A percentile compares a stretch with the other conserved stretches of the same genome.
Evolutionary conservation across 2,797 vertebrate genomes (phyloP).

Genomic region (Coracias cyanogaster): DNA sequence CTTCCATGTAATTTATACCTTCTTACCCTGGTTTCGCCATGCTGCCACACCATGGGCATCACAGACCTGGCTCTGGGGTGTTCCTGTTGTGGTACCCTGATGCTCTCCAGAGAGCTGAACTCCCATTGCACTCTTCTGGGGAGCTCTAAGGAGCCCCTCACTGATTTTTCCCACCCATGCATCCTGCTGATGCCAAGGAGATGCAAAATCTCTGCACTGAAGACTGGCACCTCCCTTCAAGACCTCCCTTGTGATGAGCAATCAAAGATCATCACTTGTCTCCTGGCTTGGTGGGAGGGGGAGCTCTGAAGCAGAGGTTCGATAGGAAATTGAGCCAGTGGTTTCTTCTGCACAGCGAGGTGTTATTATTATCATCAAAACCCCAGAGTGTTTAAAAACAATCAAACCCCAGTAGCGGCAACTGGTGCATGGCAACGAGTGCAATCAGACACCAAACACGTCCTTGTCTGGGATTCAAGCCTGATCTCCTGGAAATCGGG

Average conservation of each 20-base stretch:
- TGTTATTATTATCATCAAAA: conserved; percentile 63
- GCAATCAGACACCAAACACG: neutral
- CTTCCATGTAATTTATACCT: neutral
- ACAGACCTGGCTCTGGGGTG: too few species aligned
- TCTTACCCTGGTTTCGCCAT: neutral
- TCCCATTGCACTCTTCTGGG: neutral
- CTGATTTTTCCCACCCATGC: neutral
- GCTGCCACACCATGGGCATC: neutral
- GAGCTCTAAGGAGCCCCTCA: neutral
- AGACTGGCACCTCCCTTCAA: neutral
- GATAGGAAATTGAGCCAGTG: conserved; percentile 44
- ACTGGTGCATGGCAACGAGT: accelerated
- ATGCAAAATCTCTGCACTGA: neutral
- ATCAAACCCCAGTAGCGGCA: neutral
- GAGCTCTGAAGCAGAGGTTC: neutral
- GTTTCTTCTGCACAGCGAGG: neutral
- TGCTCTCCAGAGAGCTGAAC: neutral
- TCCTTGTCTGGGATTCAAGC: neutral
- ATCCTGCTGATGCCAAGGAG: neutral
- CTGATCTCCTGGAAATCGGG: neutral
- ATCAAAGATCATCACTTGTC: conserved; percentile 6
- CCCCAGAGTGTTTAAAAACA: conserved; percentile 59
- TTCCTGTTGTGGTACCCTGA: accelerated
- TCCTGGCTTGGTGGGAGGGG: neutral
- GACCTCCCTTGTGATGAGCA: conserved; percentile 35